These are phyloP conservation scores for Paguma larvata DNA, from an alignment of 2,797 vertebrate species.

Conservation along the genomic window DNA sequence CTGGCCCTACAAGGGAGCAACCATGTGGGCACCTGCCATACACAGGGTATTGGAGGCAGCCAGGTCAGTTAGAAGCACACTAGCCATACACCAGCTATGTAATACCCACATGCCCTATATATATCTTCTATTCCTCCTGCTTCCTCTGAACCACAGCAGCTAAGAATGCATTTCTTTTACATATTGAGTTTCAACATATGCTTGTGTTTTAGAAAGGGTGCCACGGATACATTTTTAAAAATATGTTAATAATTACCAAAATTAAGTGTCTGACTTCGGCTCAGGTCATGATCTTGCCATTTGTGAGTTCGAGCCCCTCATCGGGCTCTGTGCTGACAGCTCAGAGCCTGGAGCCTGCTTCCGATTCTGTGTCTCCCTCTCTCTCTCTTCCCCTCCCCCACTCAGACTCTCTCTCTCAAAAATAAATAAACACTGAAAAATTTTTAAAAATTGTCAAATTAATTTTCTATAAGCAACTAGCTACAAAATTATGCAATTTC, in stretches of 20 bases:
- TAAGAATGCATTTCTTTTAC: neutral
- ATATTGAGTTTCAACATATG: neutral
- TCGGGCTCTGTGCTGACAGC: too few species aligned
- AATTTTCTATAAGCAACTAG: neutral
- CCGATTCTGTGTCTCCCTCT: too few species aligned
- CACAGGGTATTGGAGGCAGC: neutral
- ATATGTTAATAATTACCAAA: neutral
- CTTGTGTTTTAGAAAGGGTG: neutral
- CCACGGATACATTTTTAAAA: neutral
- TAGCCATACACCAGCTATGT: accelerated
- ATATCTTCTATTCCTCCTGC: too few species aligned
- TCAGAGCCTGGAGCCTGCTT: too few species aligned
- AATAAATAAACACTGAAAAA: too few species aligned
- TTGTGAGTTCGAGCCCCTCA: too few species aligned
- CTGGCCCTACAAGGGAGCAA: neutral
- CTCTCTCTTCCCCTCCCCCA: too few species aligned
- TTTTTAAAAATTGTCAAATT: neutral
- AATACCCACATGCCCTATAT: neutral
- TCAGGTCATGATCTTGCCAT: too few species aligned
- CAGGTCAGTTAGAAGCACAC: accelerated
- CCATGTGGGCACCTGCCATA: neutral
- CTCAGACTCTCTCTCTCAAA: too few species aligned
- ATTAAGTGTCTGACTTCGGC: too few species aligned
- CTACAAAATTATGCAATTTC: neutral
- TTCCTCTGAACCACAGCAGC: neutral